phyloP scores from a whole-genome alignment of 2,888 invertebrate species.

The Mesorhabditis spiculigera region DNA sequence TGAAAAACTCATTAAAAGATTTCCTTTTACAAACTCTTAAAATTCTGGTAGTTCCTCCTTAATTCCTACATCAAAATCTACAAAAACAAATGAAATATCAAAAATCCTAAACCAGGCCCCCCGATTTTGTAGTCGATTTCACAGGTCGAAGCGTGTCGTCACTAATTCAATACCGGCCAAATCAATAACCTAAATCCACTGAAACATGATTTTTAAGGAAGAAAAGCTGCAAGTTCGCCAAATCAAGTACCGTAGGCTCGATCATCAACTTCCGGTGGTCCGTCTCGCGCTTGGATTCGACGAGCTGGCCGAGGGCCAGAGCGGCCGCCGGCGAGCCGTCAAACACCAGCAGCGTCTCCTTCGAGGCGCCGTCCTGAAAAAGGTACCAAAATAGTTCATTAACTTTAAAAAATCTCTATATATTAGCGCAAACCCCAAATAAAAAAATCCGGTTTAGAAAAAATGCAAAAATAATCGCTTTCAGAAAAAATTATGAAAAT shows the following conservation, averaged over 20 bases:
- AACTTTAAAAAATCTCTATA: background rate
- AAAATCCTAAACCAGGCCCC: too few relatives aligned
- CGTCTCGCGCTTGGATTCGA: conserved; percentile 27
- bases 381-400: background rate
- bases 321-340: conserved; percentile 29
- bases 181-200: too few relatives aligned
- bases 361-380: conserved; percentile 28
- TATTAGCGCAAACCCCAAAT: background rate
- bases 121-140: too few relatives aligned
- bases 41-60: too few relatives aligned
- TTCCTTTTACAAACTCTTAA: too few relatives aligned
- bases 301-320: conserved; percentile 30
- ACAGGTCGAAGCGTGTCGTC: too few relatives aligned
- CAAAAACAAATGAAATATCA: too few relatives aligned
- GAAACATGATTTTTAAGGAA: background rate
- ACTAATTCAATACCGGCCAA: too few relatives aligned
- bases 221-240: background rate
- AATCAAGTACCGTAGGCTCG: conserved; percentile 23
- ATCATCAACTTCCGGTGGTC: conserved; percentile 31
- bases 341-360: conserved; percentile 33
- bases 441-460: conserved; percentile 4
- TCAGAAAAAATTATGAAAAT: background rate
- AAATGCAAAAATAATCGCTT: background rate
- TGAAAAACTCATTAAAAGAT: too few relatives aligned
- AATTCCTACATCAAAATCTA: too few relatives aligned